A percentile compares a stretch with the other conserved stretches of the same genome.
Conservation (phyloP, 2,797 vertebrate species). For the Labeo calbasu region DNA sequence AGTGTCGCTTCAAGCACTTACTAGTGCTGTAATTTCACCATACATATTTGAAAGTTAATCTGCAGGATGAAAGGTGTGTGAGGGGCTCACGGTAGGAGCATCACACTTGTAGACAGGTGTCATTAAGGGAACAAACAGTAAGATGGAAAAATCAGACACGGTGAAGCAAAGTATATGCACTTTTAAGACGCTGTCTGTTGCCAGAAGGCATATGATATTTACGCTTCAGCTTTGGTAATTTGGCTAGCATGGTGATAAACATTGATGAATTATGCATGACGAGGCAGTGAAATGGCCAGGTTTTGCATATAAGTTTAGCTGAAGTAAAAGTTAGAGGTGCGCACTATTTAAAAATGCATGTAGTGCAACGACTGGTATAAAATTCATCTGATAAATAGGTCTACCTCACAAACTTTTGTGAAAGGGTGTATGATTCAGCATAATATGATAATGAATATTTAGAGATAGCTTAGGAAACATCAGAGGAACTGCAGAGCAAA, state of each 20-base stretch:
- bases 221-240: slow-evolving; percentile 1
- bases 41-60: slow-evolving; percentile 33
- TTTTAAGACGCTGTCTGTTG: slow-evolving; percentile 5
- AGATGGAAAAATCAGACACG: slow-evolving; percentile 6
- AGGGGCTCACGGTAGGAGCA: not conserved
- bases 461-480: not conserved
- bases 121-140: slow-evolving; percentile 18
- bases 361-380: not conserved
- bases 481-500: not conserved
- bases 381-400: slow-evolving; percentile 10
- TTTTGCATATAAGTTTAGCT: slow-evolving; percentile 18
- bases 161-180: not conserved
- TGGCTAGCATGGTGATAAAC: slow-evolving; percentile 17
- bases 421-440: slow-evolving; percentile 4
- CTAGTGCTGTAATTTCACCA: slow-evolving; percentile 16
- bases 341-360: not conserved
- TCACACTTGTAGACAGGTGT: slow-evolving; percentile 10
- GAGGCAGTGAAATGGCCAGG: not conserved
- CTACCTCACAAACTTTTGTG: not conserved
- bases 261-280: slow-evolving; percentile 32
- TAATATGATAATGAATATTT: slow-evolving; percentile 6
- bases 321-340: not conserved
- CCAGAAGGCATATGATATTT: not conserved
- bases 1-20: not conserved
- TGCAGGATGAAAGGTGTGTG: slow-evolving; percentile 20